phyloP scores from a whole-genome alignment of 2,888 invertebrate species.

The Ligdia adustata region DNA sequence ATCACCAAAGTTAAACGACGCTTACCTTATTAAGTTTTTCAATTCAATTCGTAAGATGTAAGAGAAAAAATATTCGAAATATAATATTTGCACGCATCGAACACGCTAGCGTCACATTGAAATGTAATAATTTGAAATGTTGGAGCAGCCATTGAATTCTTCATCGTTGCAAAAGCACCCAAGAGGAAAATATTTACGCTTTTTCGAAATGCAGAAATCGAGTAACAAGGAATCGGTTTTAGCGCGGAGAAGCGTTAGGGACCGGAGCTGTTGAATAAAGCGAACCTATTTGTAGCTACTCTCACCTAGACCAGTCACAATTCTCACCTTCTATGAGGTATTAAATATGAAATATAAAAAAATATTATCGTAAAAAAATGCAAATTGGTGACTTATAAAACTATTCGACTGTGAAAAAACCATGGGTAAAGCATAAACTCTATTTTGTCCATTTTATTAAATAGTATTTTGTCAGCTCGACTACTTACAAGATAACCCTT shows the following conservation, averaged over 20 bases:
- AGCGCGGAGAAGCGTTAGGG: conserved; percentile 71
- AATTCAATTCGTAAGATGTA: conserved; percentile 16
- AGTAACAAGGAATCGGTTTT: conserved; percentile 83
- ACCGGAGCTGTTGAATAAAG: conserved; percentile 73
- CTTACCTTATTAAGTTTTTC: conserved; percentile 1
- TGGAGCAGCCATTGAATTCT: conserved; percentile 69
- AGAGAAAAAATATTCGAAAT: conserved; percentile 29
- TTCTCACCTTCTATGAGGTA: conserved; percentile 60
- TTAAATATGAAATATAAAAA: too few relatives aligned
- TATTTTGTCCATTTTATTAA: too few relatives aligned
- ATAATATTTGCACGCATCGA: conserved; percentile 42
- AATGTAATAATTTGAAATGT: conserved; percentile 69
- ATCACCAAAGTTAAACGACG: too few relatives aligned
- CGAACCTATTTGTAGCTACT: conserved; percentile 47
- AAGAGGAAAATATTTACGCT: conserved; percentile 82
- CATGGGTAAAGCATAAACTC: too few relatives aligned
- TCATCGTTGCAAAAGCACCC: conserved; percentile 72
- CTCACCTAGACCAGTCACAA: conserved; percentile 68
- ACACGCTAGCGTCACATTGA: conserved; percentile 45
- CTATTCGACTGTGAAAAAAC: too few relatives aligned
- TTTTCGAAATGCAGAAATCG: conserved; percentile 83
- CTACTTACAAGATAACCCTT: too few relatives aligned
- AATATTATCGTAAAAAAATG: too few relatives aligned
- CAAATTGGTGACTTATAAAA: too few relatives aligned
- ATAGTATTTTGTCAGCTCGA: too few relatives aligned